These are phyloP conservation scores for Chamaetylas fuelleborni DNA, from an alignment of 2,113 vertebrate genomes.

Conservation along the genomic window DNA sequence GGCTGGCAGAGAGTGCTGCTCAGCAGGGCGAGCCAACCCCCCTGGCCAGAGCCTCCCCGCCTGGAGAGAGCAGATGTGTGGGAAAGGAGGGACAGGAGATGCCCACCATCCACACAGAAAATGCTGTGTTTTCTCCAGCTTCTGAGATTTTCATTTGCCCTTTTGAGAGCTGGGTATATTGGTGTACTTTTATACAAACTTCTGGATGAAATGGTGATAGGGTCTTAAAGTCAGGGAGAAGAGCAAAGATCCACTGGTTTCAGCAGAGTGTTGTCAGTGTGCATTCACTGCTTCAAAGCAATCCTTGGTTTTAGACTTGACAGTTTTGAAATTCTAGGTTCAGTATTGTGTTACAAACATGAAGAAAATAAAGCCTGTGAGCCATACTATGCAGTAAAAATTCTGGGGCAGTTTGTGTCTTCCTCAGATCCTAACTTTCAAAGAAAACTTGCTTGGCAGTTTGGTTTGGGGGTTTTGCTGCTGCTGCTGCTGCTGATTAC, in stretches of 20 bases:
- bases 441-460: not conserved
- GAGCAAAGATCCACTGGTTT: not conserved
- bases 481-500: not conserved
- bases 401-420: not conserved
- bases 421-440: not conserved
- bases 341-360: not conserved
- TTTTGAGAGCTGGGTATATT: not conserved
- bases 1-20: not conserved
- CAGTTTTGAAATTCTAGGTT: not conserved
- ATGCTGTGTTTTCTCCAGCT: not conserved
- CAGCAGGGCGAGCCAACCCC: not conserved
- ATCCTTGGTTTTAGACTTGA: not conserved
- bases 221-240: not conserved
- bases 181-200: not conserved
- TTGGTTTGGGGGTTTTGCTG: not conserved
- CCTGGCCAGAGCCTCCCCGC: accelerated
- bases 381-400: not conserved
- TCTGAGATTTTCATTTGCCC: not conserved
- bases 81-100: not conserved
- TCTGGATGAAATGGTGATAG: not conserved
- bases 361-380: not conserved
- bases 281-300: not conserved
- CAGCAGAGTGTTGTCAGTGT: not conserved
- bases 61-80: not conserved
- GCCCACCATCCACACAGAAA: not conserved